Base-by-base conservation (phyloP, 2,888 invertebrate genomes). In the Meiosimyza decipiens region DNA sequence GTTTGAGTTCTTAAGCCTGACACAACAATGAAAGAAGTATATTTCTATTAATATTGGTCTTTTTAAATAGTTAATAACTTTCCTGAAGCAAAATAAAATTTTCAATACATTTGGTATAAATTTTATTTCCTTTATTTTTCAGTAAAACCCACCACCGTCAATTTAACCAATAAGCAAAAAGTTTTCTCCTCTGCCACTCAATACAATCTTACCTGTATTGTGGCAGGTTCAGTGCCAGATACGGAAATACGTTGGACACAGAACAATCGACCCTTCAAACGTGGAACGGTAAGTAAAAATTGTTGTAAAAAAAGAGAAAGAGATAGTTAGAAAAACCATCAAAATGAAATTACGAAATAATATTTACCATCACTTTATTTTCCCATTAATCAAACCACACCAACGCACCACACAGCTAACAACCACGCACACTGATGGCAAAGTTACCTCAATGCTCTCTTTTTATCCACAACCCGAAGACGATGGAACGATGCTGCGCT, bases 401-500 rank as follows among this genome's bases (percentile, higher is more conserved):
- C 9, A 62, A 50, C 28, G 4, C 28, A 12, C n/a, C 33, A 51
- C 75, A 69, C 85, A 93, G 93, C 88, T 91, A 83, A 87, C 88
- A 78, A 91, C 91, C 83, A 89, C 90, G 67, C 88, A 89, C 80
- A 93, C 92, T 84, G 92, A 92, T 77, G 93, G 92, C 33, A 90
- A 91, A 85, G 93, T 95, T 74, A 89, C 91, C 83, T 95, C 94
- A 86, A 92, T 91, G 70, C 88, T 96, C 78, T 91, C 92, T 78
- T 95, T 96, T 87, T 91, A 92, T 80, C 95, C 96, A 16, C 89
- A 91, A 78, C 94, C 95, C 1, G 95, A 95, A 82, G 96, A 96
- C 85, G 94, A 96, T 83, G 93, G 93, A 9, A 93, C 94, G 72
- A 91, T 91, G 83, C 89, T 96, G 77, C 94, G 93, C 85, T 96